phyloP scores from a whole-genome alignment of 2,888 invertebrate species.

The Orthonychiurus folsomi region DNA sequence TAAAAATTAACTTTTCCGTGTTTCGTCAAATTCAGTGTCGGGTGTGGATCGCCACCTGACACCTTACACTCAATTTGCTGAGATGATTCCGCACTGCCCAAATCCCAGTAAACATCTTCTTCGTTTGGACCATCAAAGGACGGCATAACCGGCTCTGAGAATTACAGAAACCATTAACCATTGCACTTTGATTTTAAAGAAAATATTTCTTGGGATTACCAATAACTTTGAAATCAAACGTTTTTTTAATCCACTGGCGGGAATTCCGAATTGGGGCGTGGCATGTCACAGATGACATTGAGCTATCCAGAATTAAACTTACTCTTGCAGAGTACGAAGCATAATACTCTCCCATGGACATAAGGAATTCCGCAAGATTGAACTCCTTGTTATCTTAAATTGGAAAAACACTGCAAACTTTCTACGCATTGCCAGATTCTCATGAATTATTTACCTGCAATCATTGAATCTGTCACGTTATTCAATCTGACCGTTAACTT shows the following conservation, averaged over 20 bases:
- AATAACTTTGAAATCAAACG: not conserved
- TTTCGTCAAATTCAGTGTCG: not conserved
- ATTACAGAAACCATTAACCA: not conserved
- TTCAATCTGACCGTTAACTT: not conserved
- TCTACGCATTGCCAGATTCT: too few relatives aligned
- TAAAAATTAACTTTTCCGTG: not conserved
- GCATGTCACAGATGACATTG: constrained; percentile 25
- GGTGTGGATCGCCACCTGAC: not conserved
- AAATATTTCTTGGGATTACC: constrained; percentile 4
- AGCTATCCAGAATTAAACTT: too few relatives aligned
- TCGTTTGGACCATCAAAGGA: constrained; percentile 14
- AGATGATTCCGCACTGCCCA: constrained; percentile 23
- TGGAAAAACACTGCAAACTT: too few relatives aligned
- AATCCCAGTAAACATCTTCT: constrained; percentile 20
- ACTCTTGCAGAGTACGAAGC: too few relatives aligned
- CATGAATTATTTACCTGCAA: not conserved
- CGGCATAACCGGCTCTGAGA: constrained; percentile 24
- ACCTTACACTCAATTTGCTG: not conserved
- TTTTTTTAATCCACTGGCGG: constrained; percentile 27
- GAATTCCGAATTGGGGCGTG: constrained; percentile 38
- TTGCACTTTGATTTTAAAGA: not conserved
- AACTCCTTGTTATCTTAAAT: too few relatives aligned
- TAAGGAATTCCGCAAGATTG: too few relatives aligned
- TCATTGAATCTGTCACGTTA: not conserved
- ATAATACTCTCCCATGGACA: too few relatives aligned